Base-by-base conservation (phyloP, 2,888 invertebrate species). In the Endotricha flammealis region DNA sequence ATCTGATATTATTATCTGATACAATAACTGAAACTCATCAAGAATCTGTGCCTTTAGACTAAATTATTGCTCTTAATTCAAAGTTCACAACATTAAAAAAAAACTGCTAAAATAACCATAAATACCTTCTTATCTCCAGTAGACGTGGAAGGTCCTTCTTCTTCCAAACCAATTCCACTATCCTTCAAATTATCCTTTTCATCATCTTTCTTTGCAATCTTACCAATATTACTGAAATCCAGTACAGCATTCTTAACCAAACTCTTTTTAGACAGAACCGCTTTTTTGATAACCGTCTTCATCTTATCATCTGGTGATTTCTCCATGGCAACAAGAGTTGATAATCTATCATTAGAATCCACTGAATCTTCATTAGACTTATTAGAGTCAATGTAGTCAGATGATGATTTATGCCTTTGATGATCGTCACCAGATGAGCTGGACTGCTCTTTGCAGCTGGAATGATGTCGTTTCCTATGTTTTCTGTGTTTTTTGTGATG, bases 401-500 rank as follows among this genome's bases (percentile, higher is more conserved):
- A 74, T 2, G 77, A 75, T 2, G 79, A 75, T 38, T 80, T 82
- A 17, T 62, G 69, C 50, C 64, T 68, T 20, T 76, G 67, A 25
- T 86, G 82, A 48, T 89, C 89, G 28, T 89, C 87, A 5, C 82
- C 82, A 0, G 87, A 87, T 4, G 87, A 87, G 39, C 88, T 82
- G 1, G 85, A 85, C 28, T 73, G 83, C 36, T 87, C 87, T 56
- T 85, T 86, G 50, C 75, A 71, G 37, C 71, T 71, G 0, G 86
- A 86, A 38, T 92, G 90, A 72, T 93, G 91, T 63, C 92, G 90
- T 61, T 92, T 93, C 68, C 92, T 91, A 57, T 94, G 94, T 74
- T 94, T 94, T 50, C 91, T 90, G 57, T 93, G 91, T 64, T 93
- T 94, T 70, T 93, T 93, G 53, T 94, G 93, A 58, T 93, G 93